Evolutionary conservation across 2,888 invertebrate genomes (phyloP).

Genomic region (Hylaea fasciaria): DNA sequence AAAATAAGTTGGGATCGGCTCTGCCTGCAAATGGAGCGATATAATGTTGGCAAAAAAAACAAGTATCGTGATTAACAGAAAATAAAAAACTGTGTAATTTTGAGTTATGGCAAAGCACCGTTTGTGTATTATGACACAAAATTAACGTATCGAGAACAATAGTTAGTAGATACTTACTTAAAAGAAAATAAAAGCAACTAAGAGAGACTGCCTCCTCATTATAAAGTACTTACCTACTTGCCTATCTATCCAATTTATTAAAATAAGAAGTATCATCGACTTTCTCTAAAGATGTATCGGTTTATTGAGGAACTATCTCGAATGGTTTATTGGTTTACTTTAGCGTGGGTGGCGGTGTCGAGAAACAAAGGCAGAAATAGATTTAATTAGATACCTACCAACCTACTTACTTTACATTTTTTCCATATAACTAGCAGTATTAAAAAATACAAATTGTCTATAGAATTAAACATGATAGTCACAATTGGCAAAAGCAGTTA

Average conservation of each 20-base stretch:
- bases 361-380: not conserved
- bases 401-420: no score
- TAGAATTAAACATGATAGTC: no score
- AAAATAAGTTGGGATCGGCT: conserved; percentile 19
- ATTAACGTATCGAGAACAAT: no score
- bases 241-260: not conserved
- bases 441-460: no score
- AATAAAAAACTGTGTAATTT: no score
- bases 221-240: not conserved
- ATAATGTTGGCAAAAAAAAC: conserved; percentile 22
- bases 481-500: no score
- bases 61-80: no score
- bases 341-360: not conserved
- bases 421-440: no score
- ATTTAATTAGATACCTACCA: no score
- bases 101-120: no score
- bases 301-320: not conserved
- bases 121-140: no score
- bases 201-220: not conserved
- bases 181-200: not conserved
- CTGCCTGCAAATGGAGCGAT: conserved; percentile 14
- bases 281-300: conserved; percentile 6
- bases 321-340: not conserved
- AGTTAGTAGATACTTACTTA: no score
- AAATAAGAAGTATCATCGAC: not conserved